A percentile compares a stretch with the other conserved stretches of the same genome.
These are phyloP conservation scores for Mormyrus proboscirostris DNA, from an alignment of 2,797 vertebrate genomes.

Conservation along the genomic window DNA sequence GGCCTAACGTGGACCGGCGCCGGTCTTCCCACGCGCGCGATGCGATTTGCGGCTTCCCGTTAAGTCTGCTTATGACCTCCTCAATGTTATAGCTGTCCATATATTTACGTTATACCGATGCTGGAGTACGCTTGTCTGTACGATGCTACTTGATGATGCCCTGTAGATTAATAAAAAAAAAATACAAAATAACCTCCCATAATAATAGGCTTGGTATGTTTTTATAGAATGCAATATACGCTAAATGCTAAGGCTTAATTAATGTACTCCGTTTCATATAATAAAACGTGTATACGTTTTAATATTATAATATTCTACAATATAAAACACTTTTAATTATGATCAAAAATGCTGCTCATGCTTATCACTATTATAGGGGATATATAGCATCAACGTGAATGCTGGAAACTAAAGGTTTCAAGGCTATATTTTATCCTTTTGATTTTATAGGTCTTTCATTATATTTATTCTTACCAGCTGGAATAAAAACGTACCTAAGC, in stretches of 20 bases:
- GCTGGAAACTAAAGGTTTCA: not conserved
- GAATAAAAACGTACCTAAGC: not conserved
- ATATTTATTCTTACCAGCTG: not conserved
- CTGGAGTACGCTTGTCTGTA: not conserved
- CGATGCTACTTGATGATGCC: not conserved
- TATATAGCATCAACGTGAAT: not conserved
- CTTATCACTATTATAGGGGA: not conserved
- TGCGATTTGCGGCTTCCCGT: not conserved
- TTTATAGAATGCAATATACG: not conserved
- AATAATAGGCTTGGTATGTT: not conserved
- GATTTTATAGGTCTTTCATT: not conserved
- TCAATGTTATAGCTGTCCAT: not conserved
- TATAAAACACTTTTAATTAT: not conserved
- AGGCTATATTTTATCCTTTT: not conserved
- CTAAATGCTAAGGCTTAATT: not conserved
- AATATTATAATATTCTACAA: not conserved
- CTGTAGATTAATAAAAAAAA: not conserved
- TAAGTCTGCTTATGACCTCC: not conserved
- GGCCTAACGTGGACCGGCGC: not conserved
- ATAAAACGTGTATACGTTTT: not conserved
- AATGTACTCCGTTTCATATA: not conserved
- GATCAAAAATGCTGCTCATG: not conserved
- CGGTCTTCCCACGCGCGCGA: constrained; percentile 1
- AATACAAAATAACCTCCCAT: not conserved
- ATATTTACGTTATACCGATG: not conserved